Conservation (phyloP, 2,888 invertebrate species). For the Tetragonisca angustula region DNA sequence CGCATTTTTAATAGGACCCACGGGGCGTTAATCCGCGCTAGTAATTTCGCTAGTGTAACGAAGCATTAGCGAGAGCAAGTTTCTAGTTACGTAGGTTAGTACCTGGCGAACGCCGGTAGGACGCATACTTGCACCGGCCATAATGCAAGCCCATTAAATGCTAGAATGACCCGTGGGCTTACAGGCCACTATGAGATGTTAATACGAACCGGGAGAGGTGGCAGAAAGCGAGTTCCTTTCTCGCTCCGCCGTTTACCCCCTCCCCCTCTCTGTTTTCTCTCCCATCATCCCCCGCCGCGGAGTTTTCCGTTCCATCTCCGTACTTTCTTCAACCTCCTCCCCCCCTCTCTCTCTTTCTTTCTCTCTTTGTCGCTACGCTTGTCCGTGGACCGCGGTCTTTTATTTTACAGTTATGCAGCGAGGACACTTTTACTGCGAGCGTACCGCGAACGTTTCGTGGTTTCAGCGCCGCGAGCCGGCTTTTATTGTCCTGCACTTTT, state of each 20-base stretch:
- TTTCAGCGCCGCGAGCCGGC: constrained; percentile 70
- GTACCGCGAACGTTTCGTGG: constrained; percentile 68
- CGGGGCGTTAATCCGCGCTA: constrained; percentile 6
- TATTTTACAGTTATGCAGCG: constrained; percentile 81
- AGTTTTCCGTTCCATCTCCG: neutral
- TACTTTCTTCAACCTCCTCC: neutral
- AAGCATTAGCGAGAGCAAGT: constrained; percentile 48
- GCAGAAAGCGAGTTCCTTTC: constrained; percentile 55
- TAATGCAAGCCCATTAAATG: constrained; percentile 79
- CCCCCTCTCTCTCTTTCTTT: neutral
- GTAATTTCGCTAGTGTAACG: constrained; percentile 38
- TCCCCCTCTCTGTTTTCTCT: accelerated
- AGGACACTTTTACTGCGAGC: constrained; percentile 78
- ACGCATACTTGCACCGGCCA: constrained; percentile 65
- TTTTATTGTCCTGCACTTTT: constrained; percentile 77
- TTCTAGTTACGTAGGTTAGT: constrained; percentile 60
- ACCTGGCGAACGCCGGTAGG: constrained; percentile 43
- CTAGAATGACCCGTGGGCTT: constrained; percentile 77
- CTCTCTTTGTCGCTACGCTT: constrained; percentile 14
- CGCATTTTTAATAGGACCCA: constrained; percentile 17
- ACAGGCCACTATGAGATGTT: constrained; percentile 78
- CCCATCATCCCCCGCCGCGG: too few relatives aligned
- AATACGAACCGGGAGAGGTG: constrained; percentile 70
- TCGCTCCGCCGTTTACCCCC: constrained; percentile 23
- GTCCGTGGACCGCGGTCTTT: constrained; percentile 70